phyloP scores from a whole-genome alignment of 2,797 vertebrate genomes.

The Scyliorhinus canicula region DNA sequence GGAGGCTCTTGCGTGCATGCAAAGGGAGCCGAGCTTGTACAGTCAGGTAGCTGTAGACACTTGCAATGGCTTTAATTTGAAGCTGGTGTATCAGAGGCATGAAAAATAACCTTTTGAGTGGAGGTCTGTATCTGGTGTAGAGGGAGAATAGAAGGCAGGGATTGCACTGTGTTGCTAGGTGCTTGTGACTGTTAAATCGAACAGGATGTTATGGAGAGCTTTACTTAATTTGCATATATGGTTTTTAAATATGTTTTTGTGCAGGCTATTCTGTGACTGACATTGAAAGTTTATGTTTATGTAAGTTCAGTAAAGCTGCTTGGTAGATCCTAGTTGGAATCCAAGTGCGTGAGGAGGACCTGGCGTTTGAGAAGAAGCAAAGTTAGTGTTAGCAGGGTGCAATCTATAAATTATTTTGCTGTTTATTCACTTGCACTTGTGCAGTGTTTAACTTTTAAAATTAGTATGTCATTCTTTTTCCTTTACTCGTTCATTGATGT shows the following conservation, averaged over 20 bases:
- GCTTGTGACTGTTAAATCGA: neutral
- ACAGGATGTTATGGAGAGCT: neutral
- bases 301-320: neutral
- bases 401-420: neutral
- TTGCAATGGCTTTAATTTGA: neutral
- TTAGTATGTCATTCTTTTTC: neutral
- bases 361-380: neutral
- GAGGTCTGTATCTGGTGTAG: neutral
- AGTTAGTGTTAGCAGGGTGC: neutral
- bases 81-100: neutral
- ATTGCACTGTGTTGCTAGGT: neutral
- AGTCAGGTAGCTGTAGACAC: neutral
- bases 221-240: neutral
- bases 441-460: neutral
- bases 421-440: neutral
- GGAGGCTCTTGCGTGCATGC: neutral
- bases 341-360: neutral
- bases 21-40: neutral
- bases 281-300: neutral
- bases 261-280: neutral
- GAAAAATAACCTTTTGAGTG: neutral
- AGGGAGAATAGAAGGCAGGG: neutral
- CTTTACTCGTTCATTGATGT: neutral
- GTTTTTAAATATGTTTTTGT: neutral
- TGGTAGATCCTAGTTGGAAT: neutral